phyloP scores from a whole-genome alignment of 2,888 invertebrate species.

The Peribatodes rhomboidaria region DNA sequence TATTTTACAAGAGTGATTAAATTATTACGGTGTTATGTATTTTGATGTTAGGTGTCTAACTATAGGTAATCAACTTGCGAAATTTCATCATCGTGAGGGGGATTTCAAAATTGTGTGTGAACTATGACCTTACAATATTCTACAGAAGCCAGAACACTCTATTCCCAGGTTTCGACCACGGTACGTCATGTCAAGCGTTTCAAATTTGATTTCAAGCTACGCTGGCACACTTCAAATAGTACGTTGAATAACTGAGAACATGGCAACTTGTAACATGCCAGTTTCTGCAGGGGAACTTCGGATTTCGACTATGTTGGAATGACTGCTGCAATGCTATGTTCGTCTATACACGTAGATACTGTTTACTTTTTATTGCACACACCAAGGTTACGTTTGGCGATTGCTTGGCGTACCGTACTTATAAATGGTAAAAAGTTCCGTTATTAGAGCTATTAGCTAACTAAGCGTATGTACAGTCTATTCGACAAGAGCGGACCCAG shows the following conservation, averaged over 20 bases:
- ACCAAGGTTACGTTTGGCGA: too few species aligned
- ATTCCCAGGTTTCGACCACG: slow-evolving; percentile 11
- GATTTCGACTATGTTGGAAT: slow-evolving; percentile 2
- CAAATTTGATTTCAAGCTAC: slow-evolving; percentile 29
- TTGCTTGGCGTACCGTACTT: background rate
- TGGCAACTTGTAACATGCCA: slow-evolving; percentile 7
- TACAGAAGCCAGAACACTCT: slow-evolving; percentile 1
- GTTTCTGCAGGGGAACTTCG: slow-evolving; percentile 6
- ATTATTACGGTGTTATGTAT: too few species aligned
- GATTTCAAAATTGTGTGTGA: background rate
- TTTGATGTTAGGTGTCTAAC: too few species aligned
- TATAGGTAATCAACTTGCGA: background rate
- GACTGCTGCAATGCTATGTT: background rate
- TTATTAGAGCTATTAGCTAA: too few species aligned
- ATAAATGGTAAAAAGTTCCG: too few species aligned
- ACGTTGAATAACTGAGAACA: slow-evolving; percentile 14
- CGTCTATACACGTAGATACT: background rate
- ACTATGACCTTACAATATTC: background rate
- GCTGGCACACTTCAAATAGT: slow-evolving; percentile 14
- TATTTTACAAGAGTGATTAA: too few species aligned
- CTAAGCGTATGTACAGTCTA: too few species aligned
- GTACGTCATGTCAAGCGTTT: slow-evolving; percentile 20
- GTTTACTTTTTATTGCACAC: too few species aligned
- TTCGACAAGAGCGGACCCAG: too few species aligned
- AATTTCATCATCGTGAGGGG: background rate